phyloP scores from a whole-genome alignment of 1,140 invertebrate species.

The Trinorchestia longiramus region DNA sequence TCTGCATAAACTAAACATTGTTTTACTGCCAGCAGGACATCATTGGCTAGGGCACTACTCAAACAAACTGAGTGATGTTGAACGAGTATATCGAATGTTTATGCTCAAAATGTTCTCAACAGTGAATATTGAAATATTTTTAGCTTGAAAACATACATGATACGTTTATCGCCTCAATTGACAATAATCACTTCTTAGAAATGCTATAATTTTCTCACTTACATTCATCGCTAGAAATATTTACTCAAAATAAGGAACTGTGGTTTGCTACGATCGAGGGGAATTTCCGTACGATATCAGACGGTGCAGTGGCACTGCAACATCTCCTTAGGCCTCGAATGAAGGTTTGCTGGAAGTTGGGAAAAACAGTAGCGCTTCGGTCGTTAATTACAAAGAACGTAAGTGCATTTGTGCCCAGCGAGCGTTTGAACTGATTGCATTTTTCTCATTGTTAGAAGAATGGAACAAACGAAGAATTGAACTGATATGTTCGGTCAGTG shows the following conservation, averaged over 20 bases:
- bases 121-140: not conserved
- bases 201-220: not conserved
- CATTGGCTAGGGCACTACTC: too few relatives aligned
- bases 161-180: not conserved
- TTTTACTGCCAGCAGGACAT: too few relatives aligned
- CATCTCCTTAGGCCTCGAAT: not conserved
- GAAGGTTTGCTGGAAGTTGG: not conserved
- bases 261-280: too few relatives aligned
- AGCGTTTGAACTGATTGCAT: not conserved
- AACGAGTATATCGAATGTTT: not conserved
- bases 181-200: not conserved
- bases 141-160: not conserved
- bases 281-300: not conserved
- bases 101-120: not conserved
- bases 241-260: not conserved
- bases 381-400: not conserved
- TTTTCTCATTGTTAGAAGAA: not conserved
- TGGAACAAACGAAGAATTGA: not conserved
- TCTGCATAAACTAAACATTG: too few relatives aligned
- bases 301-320: not conserved
- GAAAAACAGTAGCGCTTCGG: not conserved
- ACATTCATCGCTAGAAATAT: not conserved
- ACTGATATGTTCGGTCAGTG: not conserved
- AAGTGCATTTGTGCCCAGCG: not conserved
- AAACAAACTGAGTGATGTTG: too few relatives aligned